Evolutionary conservation across 2,797 vertebrate species (phyloP).

Genomic region (Lagorchestes hirsutus): DNA sequence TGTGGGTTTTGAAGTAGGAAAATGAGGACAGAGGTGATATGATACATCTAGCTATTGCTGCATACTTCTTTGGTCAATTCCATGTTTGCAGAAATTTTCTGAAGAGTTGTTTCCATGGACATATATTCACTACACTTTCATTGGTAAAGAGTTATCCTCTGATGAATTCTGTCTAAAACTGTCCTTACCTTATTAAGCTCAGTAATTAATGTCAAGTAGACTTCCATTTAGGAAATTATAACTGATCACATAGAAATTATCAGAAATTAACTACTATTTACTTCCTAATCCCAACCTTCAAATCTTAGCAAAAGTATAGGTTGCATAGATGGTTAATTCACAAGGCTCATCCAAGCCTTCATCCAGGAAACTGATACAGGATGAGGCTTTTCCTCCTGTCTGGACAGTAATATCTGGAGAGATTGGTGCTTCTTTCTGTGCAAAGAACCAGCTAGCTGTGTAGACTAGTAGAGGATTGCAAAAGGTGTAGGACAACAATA

Average conservation of each 20-base stretch:
- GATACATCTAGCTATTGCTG: neutral
- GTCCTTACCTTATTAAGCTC: neutral
- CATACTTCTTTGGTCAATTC: neutral
- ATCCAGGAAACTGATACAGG: neutral
- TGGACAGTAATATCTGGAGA: too few species aligned
- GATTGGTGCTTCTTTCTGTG: neutral
- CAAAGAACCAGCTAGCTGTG: neutral
- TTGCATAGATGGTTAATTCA: neutral
- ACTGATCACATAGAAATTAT: neutral
- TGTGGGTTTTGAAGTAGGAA: neutral
- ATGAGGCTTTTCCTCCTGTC: too few species aligned
- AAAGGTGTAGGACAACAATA: neutral
- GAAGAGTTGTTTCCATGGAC: neutral
- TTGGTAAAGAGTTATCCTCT: neutral
- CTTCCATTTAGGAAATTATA: neutral
- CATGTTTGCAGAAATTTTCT: neutral
- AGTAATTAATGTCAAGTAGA: neutral
- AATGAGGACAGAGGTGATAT: neutral
- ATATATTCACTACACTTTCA: neutral
- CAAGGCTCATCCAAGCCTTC: neutral
- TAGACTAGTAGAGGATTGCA: neutral
- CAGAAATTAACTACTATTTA: neutral
- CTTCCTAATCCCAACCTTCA: neutral
- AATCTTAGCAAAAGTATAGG: neutral
- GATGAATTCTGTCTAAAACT: neutral